Evolutionary conservation across 1,140 invertebrate genomes (phyloP).

Genomic region (Mizuhopecten yessoensis): DNA sequence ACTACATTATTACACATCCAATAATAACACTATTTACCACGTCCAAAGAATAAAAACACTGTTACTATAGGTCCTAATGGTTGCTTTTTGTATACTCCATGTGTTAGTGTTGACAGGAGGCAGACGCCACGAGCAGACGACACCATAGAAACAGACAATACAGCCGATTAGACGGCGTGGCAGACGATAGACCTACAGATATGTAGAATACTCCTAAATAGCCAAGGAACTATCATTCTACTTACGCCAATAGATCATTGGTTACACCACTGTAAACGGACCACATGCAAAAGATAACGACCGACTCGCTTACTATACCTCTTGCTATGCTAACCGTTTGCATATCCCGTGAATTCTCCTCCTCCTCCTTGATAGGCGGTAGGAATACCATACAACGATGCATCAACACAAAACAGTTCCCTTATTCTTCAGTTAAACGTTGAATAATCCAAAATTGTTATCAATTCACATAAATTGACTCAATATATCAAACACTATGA

Average conservation of each 20-base stretch:
- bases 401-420: not conserved
- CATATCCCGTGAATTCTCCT: not conserved
- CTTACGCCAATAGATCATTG: not conserved
- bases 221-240: not conserved
- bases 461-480: no score
- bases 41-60: not conserved
- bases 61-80: not conserved
- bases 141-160: not conserved
- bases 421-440: not conserved
- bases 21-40: not conserved
- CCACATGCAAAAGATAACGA: not conserved
- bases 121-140: not conserved
- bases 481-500: not conserved
- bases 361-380: not conserved
- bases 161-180: not conserved
- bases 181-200: not conserved
- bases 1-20: not conserved
- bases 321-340: slow-evolving; percentile 24
- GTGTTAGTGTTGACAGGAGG: not conserved
- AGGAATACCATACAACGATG: not conserved
- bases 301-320: slow-evolving; percentile 1
- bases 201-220: slow-evolving; percentile 9
- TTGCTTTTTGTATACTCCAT: not conserved
- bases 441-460: not conserved
- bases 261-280: not conserved